Conservation (phyloP, 2,888 invertebrate genomes). For the Drosophila kambysellisi region DNA sequence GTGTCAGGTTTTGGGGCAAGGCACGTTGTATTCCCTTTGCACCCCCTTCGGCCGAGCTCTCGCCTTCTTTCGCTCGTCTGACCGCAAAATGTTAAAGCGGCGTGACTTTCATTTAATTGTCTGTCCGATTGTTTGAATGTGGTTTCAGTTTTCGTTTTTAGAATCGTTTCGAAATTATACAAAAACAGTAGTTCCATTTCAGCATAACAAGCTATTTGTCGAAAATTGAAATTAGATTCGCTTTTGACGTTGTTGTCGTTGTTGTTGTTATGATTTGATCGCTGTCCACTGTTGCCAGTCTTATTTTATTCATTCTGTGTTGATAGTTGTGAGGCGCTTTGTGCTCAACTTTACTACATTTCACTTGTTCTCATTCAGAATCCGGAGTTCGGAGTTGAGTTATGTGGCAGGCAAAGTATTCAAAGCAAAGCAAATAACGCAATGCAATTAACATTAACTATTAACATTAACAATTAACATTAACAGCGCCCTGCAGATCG, state of each 20-base stretch:
- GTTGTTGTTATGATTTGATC: constrained; percentile 36
- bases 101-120: constrained; percentile 78
- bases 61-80: constrained; percentile 16
- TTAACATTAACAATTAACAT: not conserved
- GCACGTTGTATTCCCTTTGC: constrained; percentile 8
- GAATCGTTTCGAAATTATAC: constrained; percentile 62
- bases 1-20: constrained; percentile 31
- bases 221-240: constrained; percentile 70
- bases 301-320: not conserved
- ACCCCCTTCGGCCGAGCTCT: not conserved
- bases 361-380: not conserved
- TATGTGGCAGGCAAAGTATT: not conserved
- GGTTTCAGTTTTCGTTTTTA: constrained; percentile 31
- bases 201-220: constrained; percentile 65
- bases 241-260: not conserved
- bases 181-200: constrained; percentile 72
- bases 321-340: not conserved
- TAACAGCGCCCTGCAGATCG: not conserved
- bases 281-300: not conserved
- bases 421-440: not conserved
- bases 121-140: constrained; percentile 22
- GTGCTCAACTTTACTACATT: not conserved
- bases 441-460: not conserved
- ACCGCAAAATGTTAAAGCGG: constrained; percentile 79
- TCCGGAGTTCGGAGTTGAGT: not conserved